A percentile compares a stretch with the other conserved stretches of the same genome.
Evolutionary conservation across 1,140 invertebrate species (phyloP).

Genomic region (Lethocerus indicus): DNA sequence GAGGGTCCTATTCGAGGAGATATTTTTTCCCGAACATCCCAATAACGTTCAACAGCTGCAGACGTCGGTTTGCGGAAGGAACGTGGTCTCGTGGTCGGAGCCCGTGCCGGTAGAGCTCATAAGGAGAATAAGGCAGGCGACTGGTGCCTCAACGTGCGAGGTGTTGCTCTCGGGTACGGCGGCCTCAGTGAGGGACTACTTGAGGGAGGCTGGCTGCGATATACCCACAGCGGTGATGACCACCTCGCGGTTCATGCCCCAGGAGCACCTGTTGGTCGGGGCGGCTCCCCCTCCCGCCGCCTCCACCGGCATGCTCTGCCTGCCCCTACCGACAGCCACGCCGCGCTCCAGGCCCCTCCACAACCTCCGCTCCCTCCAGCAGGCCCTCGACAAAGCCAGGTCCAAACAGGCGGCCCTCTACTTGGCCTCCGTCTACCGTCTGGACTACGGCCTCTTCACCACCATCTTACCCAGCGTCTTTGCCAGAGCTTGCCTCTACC

Average conservation of each 20-base stretch:
- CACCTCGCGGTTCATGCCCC: slow-evolving; percentile 34
- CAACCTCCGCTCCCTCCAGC: slow-evolving; percentile 10
- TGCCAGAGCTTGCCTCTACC: slow-evolving; percentile 45
- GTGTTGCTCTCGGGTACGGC: slow-evolving; percentile 42
- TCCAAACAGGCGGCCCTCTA: slow-evolving; percentile 44
- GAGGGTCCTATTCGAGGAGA: slow-evolving; percentile 34
- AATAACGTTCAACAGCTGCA: slow-evolving; percentile 31
- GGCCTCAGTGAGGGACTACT: slow-evolving; percentile 42
- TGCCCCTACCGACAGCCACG: slow-evolving; percentile 34
- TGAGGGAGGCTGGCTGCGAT: slow-evolving; percentile 21
- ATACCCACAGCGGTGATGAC: slow-evolving; percentile 34
- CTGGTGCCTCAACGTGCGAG: slow-evolving; percentile 46
- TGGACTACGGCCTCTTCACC: slow-evolving; percentile 43
- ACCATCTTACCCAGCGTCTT: slow-evolving; percentile 45
- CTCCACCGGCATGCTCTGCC: slow-evolving; percentile 35
- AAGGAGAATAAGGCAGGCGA: slow-evolving; percentile 31
- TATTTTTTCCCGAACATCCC: slow-evolving; percentile 17
- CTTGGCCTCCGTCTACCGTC: slow-evolving; percentile 44
- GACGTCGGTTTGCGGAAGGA: slow-evolving; percentile 53
- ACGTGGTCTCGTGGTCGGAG: slow-evolving; percentile 58
- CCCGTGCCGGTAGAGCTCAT: slow-evolving; percentile 35
- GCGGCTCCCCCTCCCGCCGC: slow-evolving; percentile 14
- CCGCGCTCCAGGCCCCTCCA: slow-evolving; percentile 26
- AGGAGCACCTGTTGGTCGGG: slow-evolving; percentile 28
- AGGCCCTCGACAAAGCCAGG: slow-evolving; percentile 32